phyloP scores from a whole-genome alignment of 2,888 invertebrate genomes.

The Amphipyra tragopoginis region DNA sequence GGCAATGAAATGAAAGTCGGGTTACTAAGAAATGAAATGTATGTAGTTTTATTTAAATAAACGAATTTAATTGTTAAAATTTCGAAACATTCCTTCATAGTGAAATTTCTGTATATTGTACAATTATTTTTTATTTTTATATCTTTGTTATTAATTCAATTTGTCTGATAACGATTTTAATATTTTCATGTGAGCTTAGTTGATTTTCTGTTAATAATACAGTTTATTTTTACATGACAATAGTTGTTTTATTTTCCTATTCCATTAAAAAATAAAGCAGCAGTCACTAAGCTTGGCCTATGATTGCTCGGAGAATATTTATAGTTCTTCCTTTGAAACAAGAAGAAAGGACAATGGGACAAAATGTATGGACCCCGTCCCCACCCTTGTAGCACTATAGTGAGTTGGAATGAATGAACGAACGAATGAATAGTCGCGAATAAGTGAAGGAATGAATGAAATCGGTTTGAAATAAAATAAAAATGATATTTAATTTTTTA shows the following conservation, averaged over 20 bases:
- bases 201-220: conserved; percentile 59
- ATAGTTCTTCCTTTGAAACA: too few species aligned
- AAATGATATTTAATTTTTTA: too few species aligned
- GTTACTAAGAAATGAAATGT: conserved; percentile 3
- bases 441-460: too few species aligned
- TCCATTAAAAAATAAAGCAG: conserved; percentile 1
- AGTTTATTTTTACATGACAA: conserved; percentile 61
- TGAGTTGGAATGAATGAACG: too few species aligned
- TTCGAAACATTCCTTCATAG: conserved; percentile 28
- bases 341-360: too few species aligned
- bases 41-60: conserved; percentile 5
- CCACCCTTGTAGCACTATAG: too few species aligned
- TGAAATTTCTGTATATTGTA: conserved; percentile 16
- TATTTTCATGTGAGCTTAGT: conserved; percentile 44
- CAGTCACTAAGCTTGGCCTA: too few species aligned
- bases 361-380: too few species aligned
- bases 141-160: conserved; percentile 31
- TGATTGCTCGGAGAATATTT: too few species aligned
- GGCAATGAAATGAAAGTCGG: too few species aligned
- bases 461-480: too few species aligned
- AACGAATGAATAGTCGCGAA: too few species aligned
- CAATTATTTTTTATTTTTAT: conserved; percentile 25
- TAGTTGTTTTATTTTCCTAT: conserved; percentile 26
- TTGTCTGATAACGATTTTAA: conserved; percentile 37
- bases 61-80: conserved; percentile 12